These are phyloP conservation scores for Agrochola litura DNA, from an alignment of 2,888 invertebrate species.

Conservation along the genomic window DNA sequence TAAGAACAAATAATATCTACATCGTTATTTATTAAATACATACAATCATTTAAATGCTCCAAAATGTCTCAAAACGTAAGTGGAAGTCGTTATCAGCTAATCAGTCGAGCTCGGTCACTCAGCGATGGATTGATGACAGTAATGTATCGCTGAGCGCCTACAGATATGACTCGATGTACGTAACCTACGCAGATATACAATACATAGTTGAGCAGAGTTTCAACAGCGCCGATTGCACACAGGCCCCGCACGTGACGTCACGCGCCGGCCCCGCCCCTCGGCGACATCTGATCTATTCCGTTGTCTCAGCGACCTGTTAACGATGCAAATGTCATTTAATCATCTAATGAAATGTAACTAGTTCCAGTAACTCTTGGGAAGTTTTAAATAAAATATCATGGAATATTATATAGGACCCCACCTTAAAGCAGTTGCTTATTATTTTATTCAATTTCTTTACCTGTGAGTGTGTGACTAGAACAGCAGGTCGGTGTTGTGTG, in stretches of 20 bases:
- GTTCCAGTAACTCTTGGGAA: not conserved
- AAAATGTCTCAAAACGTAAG: slow-evolving; percentile 62
- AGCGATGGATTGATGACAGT: slow-evolving; percentile 38
- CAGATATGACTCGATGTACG: slow-evolving; percentile 71
- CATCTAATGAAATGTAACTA: not conserved
- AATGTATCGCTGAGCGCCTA: slow-evolving; percentile 56
- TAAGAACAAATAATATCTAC: slow-evolving; percentile 54
- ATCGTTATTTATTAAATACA: slow-evolving; percentile 53
- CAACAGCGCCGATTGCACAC: slow-evolving; percentile 30
- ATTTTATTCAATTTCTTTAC: not conserved
- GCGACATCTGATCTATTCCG: slow-evolving; percentile 13
- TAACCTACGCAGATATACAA: slow-evolving; percentile 57
- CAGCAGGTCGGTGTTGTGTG: slow-evolving; percentile 93
- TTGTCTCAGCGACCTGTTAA: slow-evolving; percentile 46
- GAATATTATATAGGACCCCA: not conserved
- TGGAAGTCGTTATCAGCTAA: slow-evolving; percentile 68
- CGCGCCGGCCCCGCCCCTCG: not conserved
- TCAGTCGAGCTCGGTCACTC: slow-evolving; percentile 69
- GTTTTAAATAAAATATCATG: not conserved
- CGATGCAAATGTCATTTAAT: not conserved
- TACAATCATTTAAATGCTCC: slow-evolving; percentile 64
- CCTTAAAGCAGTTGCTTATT: not conserved
- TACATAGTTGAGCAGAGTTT: slow-evolving; percentile 70
- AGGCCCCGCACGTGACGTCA: not conserved
- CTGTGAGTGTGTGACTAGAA: slow-evolving; percentile 93